These are phyloP conservation scores for Haplochromis burtoni DNA, from an alignment of 2,113 vertebrate species.

Conservation along the genomic window DNA sequence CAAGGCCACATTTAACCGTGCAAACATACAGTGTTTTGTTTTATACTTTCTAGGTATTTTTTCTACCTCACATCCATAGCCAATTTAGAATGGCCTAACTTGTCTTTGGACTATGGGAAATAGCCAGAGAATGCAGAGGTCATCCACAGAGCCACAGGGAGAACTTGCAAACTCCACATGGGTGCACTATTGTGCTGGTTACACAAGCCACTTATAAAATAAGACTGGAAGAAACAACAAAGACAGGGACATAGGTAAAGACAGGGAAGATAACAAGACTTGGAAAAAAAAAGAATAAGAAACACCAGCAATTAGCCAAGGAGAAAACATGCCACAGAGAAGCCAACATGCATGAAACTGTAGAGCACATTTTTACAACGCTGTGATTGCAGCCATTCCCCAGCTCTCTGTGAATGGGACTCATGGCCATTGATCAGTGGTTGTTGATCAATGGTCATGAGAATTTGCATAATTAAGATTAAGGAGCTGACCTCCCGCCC, in stretches of 20 bases:
- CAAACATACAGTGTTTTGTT: background rate
- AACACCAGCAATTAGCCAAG: background rate
- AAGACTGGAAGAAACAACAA: background rate
- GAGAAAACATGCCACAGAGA: background rate
- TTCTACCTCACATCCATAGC: background rate
- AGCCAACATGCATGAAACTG: background rate
- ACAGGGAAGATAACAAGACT: background rate
- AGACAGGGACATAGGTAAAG: background rate
- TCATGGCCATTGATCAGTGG: rapidly evolving
- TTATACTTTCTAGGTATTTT: background rate
- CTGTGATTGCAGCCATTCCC: background rate
- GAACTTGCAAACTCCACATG: background rate
- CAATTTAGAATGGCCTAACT: background rate
- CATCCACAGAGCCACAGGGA: background rate
- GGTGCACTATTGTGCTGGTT: background rate
- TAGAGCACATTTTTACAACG: background rate
- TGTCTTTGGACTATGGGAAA: background rate
- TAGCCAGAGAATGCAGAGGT: background rate
- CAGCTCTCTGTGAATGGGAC: rapidly evolving
- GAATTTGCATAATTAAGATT: rapidly evolving
- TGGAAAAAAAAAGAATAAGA: background rate
- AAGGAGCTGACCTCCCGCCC: background rate
- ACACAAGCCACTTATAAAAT: rapidly evolving
- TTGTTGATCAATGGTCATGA: background rate
- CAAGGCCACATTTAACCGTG: background rate